Evolutionary conservation across 1,140 invertebrate species (phyloP).

Genomic region (Zaprionus lachaisei): DNA sequence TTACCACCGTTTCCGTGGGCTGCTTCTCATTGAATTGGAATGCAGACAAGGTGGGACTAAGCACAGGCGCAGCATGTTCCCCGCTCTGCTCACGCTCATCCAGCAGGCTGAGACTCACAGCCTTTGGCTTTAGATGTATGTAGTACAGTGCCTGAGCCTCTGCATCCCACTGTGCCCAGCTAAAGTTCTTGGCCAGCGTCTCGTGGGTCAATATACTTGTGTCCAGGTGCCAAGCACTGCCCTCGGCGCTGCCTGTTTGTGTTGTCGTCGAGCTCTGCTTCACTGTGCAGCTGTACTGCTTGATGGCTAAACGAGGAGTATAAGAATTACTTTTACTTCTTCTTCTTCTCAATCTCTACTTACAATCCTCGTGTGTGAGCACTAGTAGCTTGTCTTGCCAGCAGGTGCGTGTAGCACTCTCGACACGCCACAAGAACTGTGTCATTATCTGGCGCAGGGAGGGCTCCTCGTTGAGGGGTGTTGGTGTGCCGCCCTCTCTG

Average conservation of each 20-base stretch:
- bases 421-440: slow-evolving; percentile 91
- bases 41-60: slow-evolving; percentile 90
- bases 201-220: slow-evolving; percentile 86
- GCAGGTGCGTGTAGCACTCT: slow-evolving; percentile 85
- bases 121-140: slow-evolving; percentile 90
- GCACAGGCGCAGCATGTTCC: slow-evolving; percentile 41
- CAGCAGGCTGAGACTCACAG: slow-evolving; percentile 86
- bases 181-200: slow-evolving; percentile 89
- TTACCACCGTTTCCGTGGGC: slow-evolving; percentile 93
- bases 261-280: slow-evolving; percentile 60
- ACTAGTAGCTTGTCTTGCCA: slow-evolving; percentile 89
- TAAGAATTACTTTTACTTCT: not conserved
- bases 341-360: slow-evolving; percentile 69
- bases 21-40: slow-evolving; percentile 93
- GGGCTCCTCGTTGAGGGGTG: slow-evolving; percentile 84
- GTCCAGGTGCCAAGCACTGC: slow-evolving; percentile 85
- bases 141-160: slow-evolving; percentile 90
- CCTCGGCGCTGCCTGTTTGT: slow-evolving; percentile 84
- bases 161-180: slow-evolving; percentile 93
- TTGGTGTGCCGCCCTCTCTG: slow-evolving; percentile 85
- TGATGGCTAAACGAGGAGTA: slow-evolving; percentile 54
- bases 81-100: slow-evolving; percentile 85
- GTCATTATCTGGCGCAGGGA: slow-evolving; percentile 88
- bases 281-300: slow-evolving; percentile 69
- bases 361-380: slow-evolving; percentile 92